Base-by-base conservation (phyloP, 2,113 vertebrate genomes). In the Poicephalus meyeri region DNA sequence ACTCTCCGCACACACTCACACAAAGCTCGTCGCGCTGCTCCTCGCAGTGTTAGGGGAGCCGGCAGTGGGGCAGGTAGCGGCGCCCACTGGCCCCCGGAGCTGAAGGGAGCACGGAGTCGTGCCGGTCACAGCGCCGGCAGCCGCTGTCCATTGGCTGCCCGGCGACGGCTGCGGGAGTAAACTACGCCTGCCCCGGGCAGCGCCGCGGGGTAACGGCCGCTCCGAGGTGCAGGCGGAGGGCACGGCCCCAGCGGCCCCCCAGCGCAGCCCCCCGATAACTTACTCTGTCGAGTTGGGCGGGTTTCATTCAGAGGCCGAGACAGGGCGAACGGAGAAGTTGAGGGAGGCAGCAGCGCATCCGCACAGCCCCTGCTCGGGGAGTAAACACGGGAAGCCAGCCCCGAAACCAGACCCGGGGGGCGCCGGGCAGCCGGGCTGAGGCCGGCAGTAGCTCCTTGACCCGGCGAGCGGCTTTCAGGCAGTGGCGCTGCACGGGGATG, bases 11-110 rank as follows among this genome's bases (percentile, higher is more conserved):
- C 97, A 95, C 81, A 72, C 71, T 84, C 91, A 88, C 94, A 97
- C 98, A 98, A 97, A 98, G 97, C 97, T 98, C 97, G 97, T 97
- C 98, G 97, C 97, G 96, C 87, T 90, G 96, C 95, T 98, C 97
- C 93, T 96, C 86, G 77, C 93, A 46, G 97, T 94, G 96, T 96
- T 29, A 68, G 78, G 69, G 92, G 91, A 97, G 97, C 69, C 89
- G 90, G 79, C 46, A 60, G 94, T 39, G 81, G 72, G 90, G 95
- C 95, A 97, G 97, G 96, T 96, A 96, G 94, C 68, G 56, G 87
- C 84, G 86, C 44, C 46, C 8, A 2, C 42, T 11, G 12, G 53
- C 61, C 52, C n/a, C 61, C n/a, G 14, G 72, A 13, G 20, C 56
- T 8, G 7, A 25, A 16, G 23, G 33, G 16, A 46, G 41, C 12